A percentile compares a stretch with the other conserved stretches of the same genome.
Evolutionary conservation across 2,113 vertebrate species (phyloP).

Genomic region (Hydrochoerus hydrochaeris): DNA sequence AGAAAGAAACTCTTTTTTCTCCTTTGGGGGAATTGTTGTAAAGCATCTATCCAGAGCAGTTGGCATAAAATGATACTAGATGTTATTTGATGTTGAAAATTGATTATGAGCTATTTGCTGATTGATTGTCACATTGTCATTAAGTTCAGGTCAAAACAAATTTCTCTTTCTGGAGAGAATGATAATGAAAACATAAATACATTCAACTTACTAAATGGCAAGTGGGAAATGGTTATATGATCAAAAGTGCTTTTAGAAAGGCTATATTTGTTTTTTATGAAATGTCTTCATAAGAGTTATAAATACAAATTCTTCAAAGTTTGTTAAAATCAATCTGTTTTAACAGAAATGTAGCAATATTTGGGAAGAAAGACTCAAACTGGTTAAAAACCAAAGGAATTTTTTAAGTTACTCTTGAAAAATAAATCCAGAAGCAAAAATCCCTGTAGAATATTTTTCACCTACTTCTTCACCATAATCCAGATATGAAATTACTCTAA

Average conservation of each 20-base stretch:
- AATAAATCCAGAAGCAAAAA: conserved; percentile 33
- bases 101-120: not conserved
- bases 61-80: not conserved
- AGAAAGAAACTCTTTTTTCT: not conserved
- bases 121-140: not conserved
- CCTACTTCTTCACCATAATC: not conserved
- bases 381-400: conserved; percentile 48
- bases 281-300: not conserved
- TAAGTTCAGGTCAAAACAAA: not conserved
- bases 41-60: not conserved
- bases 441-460: not conserved
- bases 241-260: conserved; percentile 35
- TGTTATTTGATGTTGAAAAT: not conserved
- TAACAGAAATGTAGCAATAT: not conserved
- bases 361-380: conserved; percentile 11
- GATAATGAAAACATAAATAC: conserved; percentile 3
- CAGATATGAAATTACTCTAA: conserved; percentile 16
- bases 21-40: not conserved
- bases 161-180: conserved; percentile 34
- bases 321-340: conserved; percentile 52
- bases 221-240: not conserved
- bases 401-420: conserved; percentile 43
- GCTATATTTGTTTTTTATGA: not conserved
- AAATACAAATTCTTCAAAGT: conserved; percentile 48
- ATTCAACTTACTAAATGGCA: not conserved